Evolutionary conservation across 1,140 invertebrate genomes (phyloP), one percentile per base, ranked within the genome.

Genomic region (Cotesia chilonis): DNA sequence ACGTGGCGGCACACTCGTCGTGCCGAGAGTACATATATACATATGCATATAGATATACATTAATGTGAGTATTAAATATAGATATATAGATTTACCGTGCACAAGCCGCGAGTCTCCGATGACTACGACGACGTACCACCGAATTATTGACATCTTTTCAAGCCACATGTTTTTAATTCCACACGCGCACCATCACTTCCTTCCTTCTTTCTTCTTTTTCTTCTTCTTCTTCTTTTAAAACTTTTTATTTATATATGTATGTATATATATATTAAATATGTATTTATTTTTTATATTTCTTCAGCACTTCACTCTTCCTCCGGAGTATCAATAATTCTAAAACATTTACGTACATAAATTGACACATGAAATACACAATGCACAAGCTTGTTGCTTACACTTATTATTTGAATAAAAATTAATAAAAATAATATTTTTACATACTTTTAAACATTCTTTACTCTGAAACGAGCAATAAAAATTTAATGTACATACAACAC

Each of bases 91-190:
- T 52, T 51, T 61, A 67, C 65, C 52, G 63, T 51, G 57, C 51
- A 55, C 68, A 68, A 64, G 59, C 35, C 59, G 66, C 65, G 28
- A 41, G 55, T 47, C 57, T 63, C 64, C 65, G 57, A 57, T 65
- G 20, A 59, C 52, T 55, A 66, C 63, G 67, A 68, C 36, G 51
- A 65, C 59, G 66, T 75, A 73, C 28, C 70, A 77, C 68, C 73
- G 70, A 78, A 81, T 78, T 83, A 84, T 83, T 82, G 82, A 83
- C 81, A 84, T 84, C 76, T 80, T 76, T 41, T 66, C 35, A 55
- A 65, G 12, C 12, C 36, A 71, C 63, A 71, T 64, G 52, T 71
- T 66, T 72, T 55, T 72, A 65, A 72, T 72, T 72, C 63, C 61
- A 65, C 63, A 41, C 70, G 64, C 70, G 63, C 64, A 65, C 63